Evolutionary conservation across 2,113 vertebrate genomes (phyloP).

Genomic region (Dryoscopus gambensis): DNA sequence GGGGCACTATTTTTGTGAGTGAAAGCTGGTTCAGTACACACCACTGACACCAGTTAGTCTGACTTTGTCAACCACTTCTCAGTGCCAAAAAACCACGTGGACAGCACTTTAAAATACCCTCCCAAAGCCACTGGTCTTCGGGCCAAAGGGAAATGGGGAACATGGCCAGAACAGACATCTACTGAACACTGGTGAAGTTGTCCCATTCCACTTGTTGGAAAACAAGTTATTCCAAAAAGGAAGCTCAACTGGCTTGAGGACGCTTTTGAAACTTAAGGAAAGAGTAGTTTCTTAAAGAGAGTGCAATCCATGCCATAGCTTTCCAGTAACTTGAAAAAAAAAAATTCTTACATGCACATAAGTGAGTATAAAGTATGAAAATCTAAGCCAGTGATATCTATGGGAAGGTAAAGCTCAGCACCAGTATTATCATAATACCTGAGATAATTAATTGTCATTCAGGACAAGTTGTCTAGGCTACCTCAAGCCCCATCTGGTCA

Average conservation of each 20-base stretch:
- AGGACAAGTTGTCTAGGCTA: not conserved
- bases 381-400: not conserved
- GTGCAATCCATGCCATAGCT: fast-evolving
- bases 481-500: not conserved
- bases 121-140: not conserved
- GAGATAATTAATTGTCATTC: not conserved
- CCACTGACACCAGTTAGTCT: fast-evolving
- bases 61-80: not conserved
- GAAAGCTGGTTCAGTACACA: not conserved
- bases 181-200: not conserved
- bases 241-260: not conserved
- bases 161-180: fast-evolving
- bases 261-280: not conserved
- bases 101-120: not conserved
- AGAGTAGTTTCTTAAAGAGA: not conserved
- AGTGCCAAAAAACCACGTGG: not conserved
- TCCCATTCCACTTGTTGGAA: not conserved
- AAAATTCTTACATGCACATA: not conserved
- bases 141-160: not conserved
- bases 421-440: not conserved
- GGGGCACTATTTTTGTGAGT: not conserved
- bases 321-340: not conserved
- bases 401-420: not conserved
- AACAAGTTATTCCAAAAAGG: not conserved
- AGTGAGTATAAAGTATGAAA: not conserved